phyloP scores from a whole-genome alignment of 2,113 vertebrate genomes.

The Strix uralensis region DNA sequence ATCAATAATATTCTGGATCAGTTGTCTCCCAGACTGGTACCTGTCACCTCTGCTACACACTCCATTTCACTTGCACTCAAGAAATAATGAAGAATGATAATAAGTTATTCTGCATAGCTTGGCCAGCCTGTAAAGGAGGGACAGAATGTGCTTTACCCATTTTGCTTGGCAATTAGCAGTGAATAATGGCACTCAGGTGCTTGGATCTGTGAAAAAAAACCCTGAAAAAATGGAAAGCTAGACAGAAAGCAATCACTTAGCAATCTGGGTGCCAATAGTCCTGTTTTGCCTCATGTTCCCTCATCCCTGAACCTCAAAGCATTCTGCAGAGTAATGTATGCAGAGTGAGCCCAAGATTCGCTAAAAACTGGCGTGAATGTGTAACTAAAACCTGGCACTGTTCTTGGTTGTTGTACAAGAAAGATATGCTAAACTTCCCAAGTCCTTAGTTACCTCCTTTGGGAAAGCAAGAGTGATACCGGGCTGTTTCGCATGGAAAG shows the following conservation, averaged over 20 bases:
- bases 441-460: not conserved
- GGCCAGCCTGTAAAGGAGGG: not conserved
- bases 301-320: not conserved
- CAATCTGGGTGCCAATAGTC: not conserved
- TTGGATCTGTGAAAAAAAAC: not conserved
- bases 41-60: not conserved
- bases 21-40: not conserved
- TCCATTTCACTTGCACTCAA: not conserved
- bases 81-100: not conserved
- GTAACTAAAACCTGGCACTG: not conserved
- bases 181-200: not conserved
- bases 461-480: not conserved
- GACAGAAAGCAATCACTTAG: not conserved
- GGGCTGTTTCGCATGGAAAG: not conserved
- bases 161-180: not conserved
- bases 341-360: not conserved
- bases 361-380: not conserved
- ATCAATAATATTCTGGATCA: not conserved
- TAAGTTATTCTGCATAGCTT: not conserved
- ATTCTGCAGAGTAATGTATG: not conserved
- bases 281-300: not conserved
- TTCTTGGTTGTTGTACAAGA: not conserved
- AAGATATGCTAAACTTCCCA: not conserved
- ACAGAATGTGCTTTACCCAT: not conserved
- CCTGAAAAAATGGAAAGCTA: not conserved